Evolutionary conservation across 2,113 vertebrate genomes (phyloP), one percentile per base, ranked within the genome.

Genomic region (Spheniscus mendiculus): DNA sequence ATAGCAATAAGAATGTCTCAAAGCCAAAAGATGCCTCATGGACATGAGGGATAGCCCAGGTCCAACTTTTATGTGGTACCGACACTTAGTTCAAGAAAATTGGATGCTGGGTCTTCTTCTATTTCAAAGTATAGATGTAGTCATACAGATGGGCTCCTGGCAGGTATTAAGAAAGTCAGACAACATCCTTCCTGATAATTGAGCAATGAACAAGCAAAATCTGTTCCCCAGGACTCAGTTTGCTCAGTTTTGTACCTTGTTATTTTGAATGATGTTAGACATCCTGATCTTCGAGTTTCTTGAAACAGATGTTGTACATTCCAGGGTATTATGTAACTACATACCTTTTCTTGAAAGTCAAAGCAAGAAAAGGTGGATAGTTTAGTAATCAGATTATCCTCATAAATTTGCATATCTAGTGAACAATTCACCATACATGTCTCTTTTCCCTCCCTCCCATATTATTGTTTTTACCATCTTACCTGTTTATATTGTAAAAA

Each of bases 381-480:
- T 63, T 83, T 56, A 66, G 9, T 73, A 65, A 40, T 40, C 30
- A 55, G 17, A 53, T 55, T 88, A 56, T 52, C 12, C 10, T 38
- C 1, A 2, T 5, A 50, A 42, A 34, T 67, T 61, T 90, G 1
- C 4, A 11, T 36, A 36, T 59, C 42, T 86, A 27, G 5, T 73
- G n/a, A 90, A 36, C 2, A 40, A 55, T 4, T 52, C 14, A 17
- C 12, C 25, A 30, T 16, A 36, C 1, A 2, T 2, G 0, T 36
- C 16, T 44, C 4, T 88, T 36, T 78, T 55, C 10, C 4, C 9
- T 89, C n/a, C 6, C 14, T 65, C 27, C 27, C 4, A n/a, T 40
- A 42, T 9, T 45, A 36, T 27, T 85, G 1, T 1, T 82, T 78
- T 87, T 58, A 42, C 2, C 7, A 52, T 44, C 6, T 62, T 55